Percentiles rank a stretch among this genome's conserved stretches.
phyloP scores from a whole-genome alignment of 2,888 invertebrate species.

The Xestoiulus laeticollis region DNA sequence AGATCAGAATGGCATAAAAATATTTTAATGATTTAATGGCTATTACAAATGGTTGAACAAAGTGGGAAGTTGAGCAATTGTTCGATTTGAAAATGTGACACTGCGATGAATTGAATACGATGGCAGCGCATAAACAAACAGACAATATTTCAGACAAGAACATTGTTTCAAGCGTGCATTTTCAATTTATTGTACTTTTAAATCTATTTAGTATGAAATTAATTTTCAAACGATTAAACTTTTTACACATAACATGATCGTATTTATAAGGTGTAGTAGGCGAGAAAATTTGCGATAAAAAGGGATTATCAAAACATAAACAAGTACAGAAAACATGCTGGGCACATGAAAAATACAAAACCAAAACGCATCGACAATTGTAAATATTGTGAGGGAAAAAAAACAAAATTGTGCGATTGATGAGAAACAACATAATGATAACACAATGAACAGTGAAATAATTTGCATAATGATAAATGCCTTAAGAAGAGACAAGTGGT shows the following conservation, averaged over 20 bases:
- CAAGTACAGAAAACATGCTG: constrained; percentile 21
- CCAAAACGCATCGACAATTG: neutral
- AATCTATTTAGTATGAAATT: constrained; percentile 18
- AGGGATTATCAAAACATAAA: neutral
- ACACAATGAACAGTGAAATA: neutral
- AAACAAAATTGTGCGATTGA: constrained; percentile 23
- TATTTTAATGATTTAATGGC: no score
- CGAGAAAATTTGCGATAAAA: neutral
- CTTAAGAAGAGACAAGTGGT: neutral
- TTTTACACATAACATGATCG: constrained; percentile 3
- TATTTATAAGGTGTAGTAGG: neutral
- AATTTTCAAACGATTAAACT: neutral
- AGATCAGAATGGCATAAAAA: no score
- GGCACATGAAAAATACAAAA: neutral
- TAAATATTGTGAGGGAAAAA: neutral
- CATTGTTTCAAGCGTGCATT: neutral
- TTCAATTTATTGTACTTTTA: neutral
- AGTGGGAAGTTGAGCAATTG: neutral
- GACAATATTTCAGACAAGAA: neutral
- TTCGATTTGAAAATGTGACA: neutral
- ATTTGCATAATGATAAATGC: neutral
- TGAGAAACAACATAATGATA: neutral
- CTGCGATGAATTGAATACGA: neutral
- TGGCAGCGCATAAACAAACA: neutral
- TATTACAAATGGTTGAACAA: neutral